phyloP scores from a whole-genome alignment of 1,140 invertebrate genomes.

The Cyclargus thomasi region DNA sequence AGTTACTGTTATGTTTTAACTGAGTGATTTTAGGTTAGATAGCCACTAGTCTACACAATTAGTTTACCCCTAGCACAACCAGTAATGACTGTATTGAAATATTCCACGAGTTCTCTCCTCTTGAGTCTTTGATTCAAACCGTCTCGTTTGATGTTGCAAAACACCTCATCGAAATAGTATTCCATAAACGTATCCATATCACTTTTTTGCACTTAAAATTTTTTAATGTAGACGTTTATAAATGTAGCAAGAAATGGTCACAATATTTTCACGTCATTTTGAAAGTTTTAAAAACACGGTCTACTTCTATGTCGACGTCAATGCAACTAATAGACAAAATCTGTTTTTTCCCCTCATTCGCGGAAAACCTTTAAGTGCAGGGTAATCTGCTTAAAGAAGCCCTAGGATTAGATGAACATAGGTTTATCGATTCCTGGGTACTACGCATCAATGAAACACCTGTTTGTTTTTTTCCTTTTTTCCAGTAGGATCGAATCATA shows the following conservation, averaged over 20 bases:
- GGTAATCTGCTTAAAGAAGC: conserved; percentile 61
- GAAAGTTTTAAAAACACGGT: conserved; percentile 6
- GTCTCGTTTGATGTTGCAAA: conserved; percentile 79
- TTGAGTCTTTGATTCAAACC: conserved; percentile 79
- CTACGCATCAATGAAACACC: neutral
- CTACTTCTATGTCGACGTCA: neutral
- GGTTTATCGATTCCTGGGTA: neutral
- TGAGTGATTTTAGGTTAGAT: too few species aligned
- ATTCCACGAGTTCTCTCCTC: conserved; percentile 79
- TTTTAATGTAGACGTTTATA: neutral
- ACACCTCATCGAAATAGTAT: conserved; percentile 81
- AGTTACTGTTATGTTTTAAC: too few species aligned
- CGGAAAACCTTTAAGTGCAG: conserved; percentile 50
- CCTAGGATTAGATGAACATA: conserved; percentile 22
- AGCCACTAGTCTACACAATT: neutral
- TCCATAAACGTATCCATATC: conserved; percentile 82
- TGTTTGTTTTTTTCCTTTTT: too few species aligned
- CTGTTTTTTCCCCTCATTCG: conserved; percentile 31
- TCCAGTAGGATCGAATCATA: too few species aligned
- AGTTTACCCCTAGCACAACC: conserved; percentile 77
- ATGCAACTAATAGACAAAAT: conserved; percentile 39
- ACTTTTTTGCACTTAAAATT: neutral
- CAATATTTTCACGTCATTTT: conserved; percentile 6
- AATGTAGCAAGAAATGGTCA: neutral
- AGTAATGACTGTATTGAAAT: conserved; percentile 82